Conservation (phyloP, 2,113 vertebrate species). For the Pluvialis apricaria region DNA sequence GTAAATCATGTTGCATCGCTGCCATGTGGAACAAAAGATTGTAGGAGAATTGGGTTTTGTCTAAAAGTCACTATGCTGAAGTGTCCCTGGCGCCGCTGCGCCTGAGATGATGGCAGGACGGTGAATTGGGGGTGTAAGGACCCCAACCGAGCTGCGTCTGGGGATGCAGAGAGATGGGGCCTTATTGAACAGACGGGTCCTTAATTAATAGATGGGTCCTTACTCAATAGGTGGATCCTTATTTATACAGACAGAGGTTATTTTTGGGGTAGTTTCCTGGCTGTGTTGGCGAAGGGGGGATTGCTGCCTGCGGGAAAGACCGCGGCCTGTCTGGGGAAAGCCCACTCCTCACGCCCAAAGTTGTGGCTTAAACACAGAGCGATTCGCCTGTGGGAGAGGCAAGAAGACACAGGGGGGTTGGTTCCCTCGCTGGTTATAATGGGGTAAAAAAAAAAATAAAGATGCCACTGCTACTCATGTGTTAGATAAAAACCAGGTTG, state of each 20-base stretch:
- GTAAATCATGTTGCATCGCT: background rate
- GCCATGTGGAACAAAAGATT: accelerated
- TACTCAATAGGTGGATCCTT: background rate
- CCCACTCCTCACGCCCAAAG: accelerated
- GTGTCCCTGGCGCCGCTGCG: accelerated
- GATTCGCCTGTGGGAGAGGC: no score
- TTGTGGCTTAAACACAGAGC: background rate
- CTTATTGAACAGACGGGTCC: background rate
- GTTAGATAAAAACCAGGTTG: no score
- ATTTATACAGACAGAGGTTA: no score
- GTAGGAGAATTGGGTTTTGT: background rate
- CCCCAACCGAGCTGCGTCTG: background rate
- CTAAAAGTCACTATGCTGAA: background rate
- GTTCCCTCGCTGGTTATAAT: no score
- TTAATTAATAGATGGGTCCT: no score
- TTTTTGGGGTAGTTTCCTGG: background rate
- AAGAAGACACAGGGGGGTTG: no score
- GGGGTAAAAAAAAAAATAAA: no score
- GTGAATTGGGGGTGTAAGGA: background rate
- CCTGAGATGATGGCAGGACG: background rate
- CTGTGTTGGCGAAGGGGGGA: background rate
- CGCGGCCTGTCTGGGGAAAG: background rate
- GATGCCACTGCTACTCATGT: no score
- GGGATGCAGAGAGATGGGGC: background rate
- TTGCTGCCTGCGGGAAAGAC: background rate